phyloP scores from a whole-genome alignment of 2,888 invertebrate species.

The Brachylomia viminalis region DNA sequence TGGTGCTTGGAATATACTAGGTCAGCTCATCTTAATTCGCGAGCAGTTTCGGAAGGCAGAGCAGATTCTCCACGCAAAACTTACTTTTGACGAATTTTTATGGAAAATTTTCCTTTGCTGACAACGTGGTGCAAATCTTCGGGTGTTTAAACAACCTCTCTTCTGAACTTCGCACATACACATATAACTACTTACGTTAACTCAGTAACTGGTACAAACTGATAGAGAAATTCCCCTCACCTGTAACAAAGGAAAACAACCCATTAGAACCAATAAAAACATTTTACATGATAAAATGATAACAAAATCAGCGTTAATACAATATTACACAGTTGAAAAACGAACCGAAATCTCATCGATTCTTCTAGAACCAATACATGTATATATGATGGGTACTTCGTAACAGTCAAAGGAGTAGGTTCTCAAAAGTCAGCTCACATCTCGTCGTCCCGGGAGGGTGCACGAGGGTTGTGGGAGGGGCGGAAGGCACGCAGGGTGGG shows the following conservation, averaged over 20 bases:
- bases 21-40: slow-evolving; percentile 22
- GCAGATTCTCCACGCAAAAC: background rate
- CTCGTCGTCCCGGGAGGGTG: slow-evolving; percentile 75
- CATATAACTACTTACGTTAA: slow-evolving; percentile 36
- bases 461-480: slow-evolving; percentile 51
- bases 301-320: slow-evolving; percentile 36
- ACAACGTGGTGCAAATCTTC: background rate
- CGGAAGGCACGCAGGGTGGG: slow-evolving; percentile 50
- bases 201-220: slow-evolving; percentile 11
- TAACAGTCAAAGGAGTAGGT: slow-evolving; percentile 79
- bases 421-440: slow-evolving; percentile 86
- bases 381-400: slow-evolving; percentile 68
- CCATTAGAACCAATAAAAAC: slow-evolving; percentile 32
- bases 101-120: background rate
- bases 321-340: slow-evolving; percentile 25
- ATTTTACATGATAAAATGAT: slow-evolving; percentile 26
- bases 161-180: background rate
- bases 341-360: slow-evolving; percentile 58
- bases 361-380: slow-evolving; percentile 59
- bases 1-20: slow-evolving; percentile 9
- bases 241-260: slow-evolving; percentile 69
- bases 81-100: background rate
- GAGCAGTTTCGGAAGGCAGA: slow-evolving; percentile 9
- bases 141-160: background rate
- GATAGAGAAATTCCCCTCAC: slow-evolving; percentile 62